Conservation (phyloP, 1,140 invertebrate species). For the Drosophila takahashii region DNA sequence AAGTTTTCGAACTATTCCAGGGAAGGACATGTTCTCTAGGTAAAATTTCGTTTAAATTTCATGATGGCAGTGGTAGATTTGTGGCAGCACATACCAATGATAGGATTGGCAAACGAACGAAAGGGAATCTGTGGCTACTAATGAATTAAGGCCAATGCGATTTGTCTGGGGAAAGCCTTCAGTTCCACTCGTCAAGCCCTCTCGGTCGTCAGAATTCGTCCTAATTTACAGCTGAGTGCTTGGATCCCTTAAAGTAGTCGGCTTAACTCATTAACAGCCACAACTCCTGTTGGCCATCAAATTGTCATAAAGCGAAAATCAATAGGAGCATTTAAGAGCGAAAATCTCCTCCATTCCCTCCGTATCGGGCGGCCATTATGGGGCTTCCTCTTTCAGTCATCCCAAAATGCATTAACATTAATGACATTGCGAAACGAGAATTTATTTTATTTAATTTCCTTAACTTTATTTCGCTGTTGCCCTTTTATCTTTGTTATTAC, state of each 20-base stretch:
- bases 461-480: conserved; percentile 49
- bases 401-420: conserved; percentile 69
- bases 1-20: not conserved
- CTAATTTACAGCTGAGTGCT: conserved; percentile 15
- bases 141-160: conserved; percentile 17
- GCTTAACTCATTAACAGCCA: conserved; percentile 44
- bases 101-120: conserved; percentile 2
- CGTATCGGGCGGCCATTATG: conserved; percentile 37
- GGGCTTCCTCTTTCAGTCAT: conserved; percentile 18
- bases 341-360: conserved; percentile 23
- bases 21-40: no score
- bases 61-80: conserved; percentile 14
- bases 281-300: conserved; percentile 52
- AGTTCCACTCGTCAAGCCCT: not conserved
- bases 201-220: not conserved
- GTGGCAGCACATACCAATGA: not conserved
- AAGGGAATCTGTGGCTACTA: not conserved
- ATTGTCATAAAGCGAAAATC: conserved; percentile 70
- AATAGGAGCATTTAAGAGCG: conserved; percentile 56
- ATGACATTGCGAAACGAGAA: conserved; percentile 73
- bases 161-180: not conserved
- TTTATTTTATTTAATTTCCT: conserved; percentile 79
- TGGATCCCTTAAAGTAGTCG: conserved; percentile 14
- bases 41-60: conserved; percentile 4
- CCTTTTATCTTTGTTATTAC: conserved; percentile 45